Conservation (phyloP, 2,888 invertebrate species). For the Drosophila mimica region DNA sequence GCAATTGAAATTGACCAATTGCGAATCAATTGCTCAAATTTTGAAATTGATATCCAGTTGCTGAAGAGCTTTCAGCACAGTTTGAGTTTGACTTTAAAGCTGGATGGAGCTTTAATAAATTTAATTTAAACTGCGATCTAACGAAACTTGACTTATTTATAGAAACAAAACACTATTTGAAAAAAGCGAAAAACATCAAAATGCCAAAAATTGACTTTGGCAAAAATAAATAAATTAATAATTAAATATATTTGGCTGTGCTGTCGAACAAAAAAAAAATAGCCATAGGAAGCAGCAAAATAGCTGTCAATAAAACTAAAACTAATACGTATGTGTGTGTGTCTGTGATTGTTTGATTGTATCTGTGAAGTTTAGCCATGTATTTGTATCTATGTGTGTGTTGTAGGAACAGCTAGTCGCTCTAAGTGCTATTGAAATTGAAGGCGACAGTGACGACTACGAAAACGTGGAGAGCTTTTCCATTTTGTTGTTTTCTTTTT, state of each 20-base stretch:
- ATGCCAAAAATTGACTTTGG: not conserved
- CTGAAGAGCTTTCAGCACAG: not conserved
- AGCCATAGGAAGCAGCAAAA: conserved; percentile 57
- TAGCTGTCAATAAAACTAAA: conserved; percentile 55
- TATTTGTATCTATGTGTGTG: not conserved
- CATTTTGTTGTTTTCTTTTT: conserved; percentile 60
- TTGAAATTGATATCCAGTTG: not conserved
- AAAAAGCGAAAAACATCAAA: not conserved
- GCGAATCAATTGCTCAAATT: not conserved
- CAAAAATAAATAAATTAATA: conserved; percentile 31
- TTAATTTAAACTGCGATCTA: not conserved
- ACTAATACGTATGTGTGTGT: conserved; percentile 1
- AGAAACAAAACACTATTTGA: not conserved
- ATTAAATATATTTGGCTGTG: conserved; percentile 17
- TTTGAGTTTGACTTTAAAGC: not conserved
- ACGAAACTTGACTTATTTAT: not conserved
- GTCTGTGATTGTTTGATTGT: conserved; percentile 7
- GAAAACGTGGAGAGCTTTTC: conserved; percentile 63
- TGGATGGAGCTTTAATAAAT: no score
- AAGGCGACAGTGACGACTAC: conserved; percentile 69
- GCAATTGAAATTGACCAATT: conserved; percentile 8
- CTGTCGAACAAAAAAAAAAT: conserved; percentile 22
- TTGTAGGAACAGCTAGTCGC: conserved; percentile 56
- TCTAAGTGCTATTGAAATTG: conserved; percentile 73
- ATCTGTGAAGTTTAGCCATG: conserved; percentile 18